Evolutionary conservation across 2,888 invertebrate genomes (phyloP).

Genomic region (Rhodophaea formosa): DNA sequence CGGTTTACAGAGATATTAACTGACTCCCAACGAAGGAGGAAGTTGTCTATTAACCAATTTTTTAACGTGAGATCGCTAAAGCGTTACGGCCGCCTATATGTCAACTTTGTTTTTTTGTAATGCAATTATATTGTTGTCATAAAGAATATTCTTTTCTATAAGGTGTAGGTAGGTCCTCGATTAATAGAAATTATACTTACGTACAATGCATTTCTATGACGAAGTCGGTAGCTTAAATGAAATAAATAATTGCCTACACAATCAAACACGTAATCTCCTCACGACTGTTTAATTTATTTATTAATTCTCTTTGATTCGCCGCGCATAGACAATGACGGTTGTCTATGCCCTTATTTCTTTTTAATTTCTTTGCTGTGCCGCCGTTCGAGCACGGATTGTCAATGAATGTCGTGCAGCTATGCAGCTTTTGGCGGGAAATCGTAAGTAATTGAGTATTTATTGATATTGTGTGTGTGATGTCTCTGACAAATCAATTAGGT

Average conservation of each 20-base stretch:
- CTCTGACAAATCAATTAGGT: background rate
- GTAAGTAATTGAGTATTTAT: constrained; percentile 2
- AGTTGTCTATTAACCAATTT: too few relatives aligned
- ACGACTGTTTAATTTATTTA: constrained; percentile 19
- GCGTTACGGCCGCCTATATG: too few relatives aligned
- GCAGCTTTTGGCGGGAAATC: constrained; percentile 14
- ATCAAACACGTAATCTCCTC: constrained; percentile 10
- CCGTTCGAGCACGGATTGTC: constrained; percentile 56
- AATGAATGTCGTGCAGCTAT: constrained; percentile 15
- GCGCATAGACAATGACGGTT: constrained; percentile 44
- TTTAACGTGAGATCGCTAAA: too few relatives aligned
- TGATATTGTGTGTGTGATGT: background rate
- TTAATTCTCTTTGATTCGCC: constrained; percentile 17
- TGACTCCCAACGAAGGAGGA: too few relatives aligned
- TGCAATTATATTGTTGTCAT: too few relatives aligned
- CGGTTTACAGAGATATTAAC: too few relatives aligned
- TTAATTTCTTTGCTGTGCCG: constrained; percentile 67
- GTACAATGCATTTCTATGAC: background rate
- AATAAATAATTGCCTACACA: constrained; percentile 6
- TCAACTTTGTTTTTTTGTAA: too few relatives aligned
- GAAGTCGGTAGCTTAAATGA: constrained; percentile 1
- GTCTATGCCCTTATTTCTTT: constrained; percentile 69
- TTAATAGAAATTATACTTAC: too few relatives aligned
- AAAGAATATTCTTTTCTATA: too few relatives aligned
- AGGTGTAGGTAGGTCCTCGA: too few relatives aligned